phyloP scores from a whole-genome alignment of 2,888 invertebrate genomes.

The Cremastinae sp. region DNA sequence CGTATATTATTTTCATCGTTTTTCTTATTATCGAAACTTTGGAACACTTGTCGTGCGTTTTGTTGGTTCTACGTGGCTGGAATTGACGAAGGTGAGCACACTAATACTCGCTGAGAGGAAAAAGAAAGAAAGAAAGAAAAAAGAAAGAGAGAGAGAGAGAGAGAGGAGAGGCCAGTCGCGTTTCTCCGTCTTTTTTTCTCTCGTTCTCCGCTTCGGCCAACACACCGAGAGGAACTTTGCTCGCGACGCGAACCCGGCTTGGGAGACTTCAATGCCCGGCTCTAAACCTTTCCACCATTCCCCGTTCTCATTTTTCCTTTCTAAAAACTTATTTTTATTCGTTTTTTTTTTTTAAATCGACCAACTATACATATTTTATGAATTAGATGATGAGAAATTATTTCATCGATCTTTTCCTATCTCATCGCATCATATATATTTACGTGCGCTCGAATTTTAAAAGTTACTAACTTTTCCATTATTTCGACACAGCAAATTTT shows the following conservation, averaged over 20 bases:
- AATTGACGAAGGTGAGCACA: conserved; percentile 52
- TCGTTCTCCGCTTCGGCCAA: conserved; percentile 33
- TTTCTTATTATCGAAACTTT: conserved; percentile 13
- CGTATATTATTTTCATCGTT: not conserved
- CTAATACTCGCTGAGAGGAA: conserved; percentile 3
- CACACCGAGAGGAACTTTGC: conserved; percentile 30
- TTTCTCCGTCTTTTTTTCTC: conserved; percentile 45
- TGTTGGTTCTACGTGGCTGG: conserved; percentile 55
- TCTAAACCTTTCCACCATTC: conserved; percentile 42
- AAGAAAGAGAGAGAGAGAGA: conserved; percentile 7
- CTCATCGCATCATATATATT: too few species aligned
- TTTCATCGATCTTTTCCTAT: too few species aligned
- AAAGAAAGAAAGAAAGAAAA: conserved; percentile 19
- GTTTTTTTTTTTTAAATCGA: too few species aligned
- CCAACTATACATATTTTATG: too few species aligned
- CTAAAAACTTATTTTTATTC: conserved; percentile 23
- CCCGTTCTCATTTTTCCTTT: not conserved
- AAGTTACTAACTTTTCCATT: too few species aligned
- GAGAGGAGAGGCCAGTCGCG: conserved; percentile 31
- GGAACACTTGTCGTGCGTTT: conserved; percentile 25
- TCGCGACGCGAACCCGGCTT: conserved; percentile 18
- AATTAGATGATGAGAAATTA: too few species aligned
- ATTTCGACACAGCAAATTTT: too few species aligned
- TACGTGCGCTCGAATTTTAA: too few species aligned
- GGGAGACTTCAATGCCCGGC: conserved; percentile 64